Percentiles rank a stretch among this genome's conserved stretches.
These are phyloP conservation scores for Trileptium ribeirensis DNA, from an alignment of 2,888 invertebrate genomes.

Conservation along the genomic window DNA sequence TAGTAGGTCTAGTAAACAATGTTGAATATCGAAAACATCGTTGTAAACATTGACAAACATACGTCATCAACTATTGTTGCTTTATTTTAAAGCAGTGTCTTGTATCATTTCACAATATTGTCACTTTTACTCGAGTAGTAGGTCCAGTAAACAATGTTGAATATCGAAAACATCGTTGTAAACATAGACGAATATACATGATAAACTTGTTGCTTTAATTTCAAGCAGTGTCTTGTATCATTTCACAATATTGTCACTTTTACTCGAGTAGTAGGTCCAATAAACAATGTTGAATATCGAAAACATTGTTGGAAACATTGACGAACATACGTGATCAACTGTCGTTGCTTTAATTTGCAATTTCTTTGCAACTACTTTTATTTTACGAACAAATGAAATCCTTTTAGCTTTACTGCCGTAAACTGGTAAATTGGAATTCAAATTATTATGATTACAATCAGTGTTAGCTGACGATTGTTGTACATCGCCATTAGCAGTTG, in stretches of 20 bases:
- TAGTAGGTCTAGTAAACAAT: neutral
- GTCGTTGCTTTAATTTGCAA: neutral
- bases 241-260: neutral
- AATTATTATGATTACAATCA: too few species aligned
- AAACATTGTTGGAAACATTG: neutral
- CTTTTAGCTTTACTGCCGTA: too few species aligned
- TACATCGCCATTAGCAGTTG: too few species aligned
- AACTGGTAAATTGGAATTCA: too few species aligned
- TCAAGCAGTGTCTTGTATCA: too few species aligned
- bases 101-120: too few species aligned
- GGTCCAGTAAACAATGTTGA: slow-evolving; percentile 54
- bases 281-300: neutral
- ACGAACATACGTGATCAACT: neutral
- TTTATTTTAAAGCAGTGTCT: too few species aligned
- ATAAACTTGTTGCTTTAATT: too few species aligned
- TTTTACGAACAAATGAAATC: too few species aligned
- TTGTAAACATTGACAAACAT: neutral
- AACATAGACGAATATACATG: slow-evolving; percentile 42
- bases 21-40: neutral
- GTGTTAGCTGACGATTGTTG: too few species aligned
- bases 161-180: slow-evolving; percentile 49
- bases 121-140: too few species aligned
- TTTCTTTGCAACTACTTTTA: too few species aligned
- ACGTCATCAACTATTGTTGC: neutral
- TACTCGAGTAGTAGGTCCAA: neutral